Evolutionary conservation across 2,888 invertebrate species (phyloP).

Genomic region (Epinotia ramella): DNA sequence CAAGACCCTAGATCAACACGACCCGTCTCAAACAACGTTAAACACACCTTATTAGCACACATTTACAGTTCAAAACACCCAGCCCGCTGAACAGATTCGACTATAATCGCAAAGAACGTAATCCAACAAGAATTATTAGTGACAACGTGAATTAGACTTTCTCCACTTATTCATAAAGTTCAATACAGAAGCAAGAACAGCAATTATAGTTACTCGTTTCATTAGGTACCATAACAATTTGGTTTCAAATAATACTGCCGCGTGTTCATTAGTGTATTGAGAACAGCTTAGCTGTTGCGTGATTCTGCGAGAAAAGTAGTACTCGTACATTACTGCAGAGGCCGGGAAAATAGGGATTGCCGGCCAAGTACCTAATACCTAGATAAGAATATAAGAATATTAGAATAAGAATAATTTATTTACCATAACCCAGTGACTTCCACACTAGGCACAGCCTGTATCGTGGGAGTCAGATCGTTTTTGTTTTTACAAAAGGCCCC

Average conservation of each 20-base stretch:
- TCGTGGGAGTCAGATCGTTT: too few species aligned
- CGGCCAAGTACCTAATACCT: too few species aligned
- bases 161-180: background rate
- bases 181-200: background rate
- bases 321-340: background rate
- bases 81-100: background rate
- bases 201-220: constrained; percentile 12
- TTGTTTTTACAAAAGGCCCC: too few species aligned
- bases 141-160: background rate
- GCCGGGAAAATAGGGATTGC: too few species aligned
- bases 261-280: constrained; percentile 16
- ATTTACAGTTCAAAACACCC: background rate
- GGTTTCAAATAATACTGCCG: constrained; percentile 20
- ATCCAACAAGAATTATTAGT: background rate
- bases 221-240: constrained; percentile 30
- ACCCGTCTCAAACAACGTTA: background rate
- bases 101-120: background rate
- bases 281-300: background rate
- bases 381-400: too few species aligned
- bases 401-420: too few species aligned
- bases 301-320: background rate
- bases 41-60: background rate
- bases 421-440: too few species aligned
- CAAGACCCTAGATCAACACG: constrained; percentile 18
- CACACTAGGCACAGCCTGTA: too few species aligned